Percentiles rank a stretch among this genome's conserved stretches.
Evolutionary conservation across 2,797 vertebrate genomes (phyloP).

Genomic region (Rhadinocentrus ornatus): DNA sequence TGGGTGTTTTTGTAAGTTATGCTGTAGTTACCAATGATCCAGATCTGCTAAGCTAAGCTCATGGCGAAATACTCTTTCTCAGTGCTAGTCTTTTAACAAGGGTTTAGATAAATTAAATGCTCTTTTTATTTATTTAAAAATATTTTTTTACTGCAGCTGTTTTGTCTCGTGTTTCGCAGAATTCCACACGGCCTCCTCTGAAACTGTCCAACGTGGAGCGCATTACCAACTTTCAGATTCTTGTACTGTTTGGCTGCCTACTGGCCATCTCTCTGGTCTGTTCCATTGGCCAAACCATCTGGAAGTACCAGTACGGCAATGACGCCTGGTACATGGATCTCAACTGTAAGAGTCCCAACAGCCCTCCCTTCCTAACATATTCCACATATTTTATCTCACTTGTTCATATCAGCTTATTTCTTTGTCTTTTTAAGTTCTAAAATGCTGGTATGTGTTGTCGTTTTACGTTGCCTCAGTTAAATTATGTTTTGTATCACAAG

Average conservation of each 20-base stretch:
- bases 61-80: not conserved
- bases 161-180: conserved; percentile 79
- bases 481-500: conserved; percentile 83
- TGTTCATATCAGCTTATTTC: conserved; percentile 81
- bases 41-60: not conserved
- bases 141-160: not conserved
- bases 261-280: conserved; percentile 97
- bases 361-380: conserved; percentile 65
- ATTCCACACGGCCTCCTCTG: conserved; percentile 96
- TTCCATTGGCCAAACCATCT: conserved; percentile 95
- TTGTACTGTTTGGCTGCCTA: conserved; percentile 96
- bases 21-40: not conserved
- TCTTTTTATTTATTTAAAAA: not conserved
- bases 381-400: conserved; percentile 83
- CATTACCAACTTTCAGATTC: conserved; percentile 98
- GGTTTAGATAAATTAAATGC: not conserved
- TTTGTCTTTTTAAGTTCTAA: conserved; percentile 78
- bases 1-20: not conserved
- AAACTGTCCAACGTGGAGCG: conserved; percentile 98
- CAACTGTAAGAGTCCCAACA: conserved; percentile 89
- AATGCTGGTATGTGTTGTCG: conserved; percentile 76
- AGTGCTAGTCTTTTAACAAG: not conserved
- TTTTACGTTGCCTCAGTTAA: conserved; percentile 82
- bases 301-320: conserved; percentile 92
- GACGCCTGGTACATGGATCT: conserved; percentile 98